A percentile compares a stretch with the other conserved stretches of the same genome.
phyloP scores from a whole-genome alignment of 1,140 invertebrate genomes.

The Drosophila bifasciata region DNA sequence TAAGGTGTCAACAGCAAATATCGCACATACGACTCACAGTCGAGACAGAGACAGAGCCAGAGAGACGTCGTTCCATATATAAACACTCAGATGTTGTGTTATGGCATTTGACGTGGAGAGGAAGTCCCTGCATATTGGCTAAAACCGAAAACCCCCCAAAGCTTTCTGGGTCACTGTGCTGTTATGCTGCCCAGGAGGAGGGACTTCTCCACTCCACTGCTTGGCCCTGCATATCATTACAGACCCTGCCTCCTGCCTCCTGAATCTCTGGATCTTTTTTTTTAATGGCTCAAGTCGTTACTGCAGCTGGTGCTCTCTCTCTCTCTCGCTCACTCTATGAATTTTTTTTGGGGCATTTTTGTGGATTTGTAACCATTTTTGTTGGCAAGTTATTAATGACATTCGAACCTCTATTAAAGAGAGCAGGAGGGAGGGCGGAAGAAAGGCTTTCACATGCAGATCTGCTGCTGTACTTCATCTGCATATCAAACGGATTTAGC shows the following conservation, averaged over 20 bases:
- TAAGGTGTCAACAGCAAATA: constrained; percentile 80
- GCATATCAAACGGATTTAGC: constrained; percentile 59
- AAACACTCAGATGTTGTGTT: constrained; percentile 46
- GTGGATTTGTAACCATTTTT: constrained; percentile 32
- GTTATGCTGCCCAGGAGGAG: no score
- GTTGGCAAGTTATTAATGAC: constrained; percentile 75
- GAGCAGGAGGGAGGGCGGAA: constrained; percentile 2
- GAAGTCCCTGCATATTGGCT: constrained; percentile 71
- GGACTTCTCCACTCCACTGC: not conserved
- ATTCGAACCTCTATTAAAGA: constrained; percentile 52
- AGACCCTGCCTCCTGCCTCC: not conserved
- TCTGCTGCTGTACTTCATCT: constrained; percentile 47
- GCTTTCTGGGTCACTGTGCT: no score
- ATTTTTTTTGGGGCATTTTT: constrained; percentile 17
- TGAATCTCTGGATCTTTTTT: constrained; percentile 48
- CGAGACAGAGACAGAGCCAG: not conserved
- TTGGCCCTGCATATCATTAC: constrained; percentile 69
- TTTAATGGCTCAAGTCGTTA: constrained; percentile 81
- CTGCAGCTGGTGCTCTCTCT: constrained; percentile 64
- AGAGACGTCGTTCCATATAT: constrained; percentile 21
- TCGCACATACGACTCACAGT: constrained; percentile 38
- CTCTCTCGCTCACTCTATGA: constrained; percentile 13
- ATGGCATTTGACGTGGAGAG: constrained; percentile 59
- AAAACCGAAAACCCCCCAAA: constrained; percentile 51
- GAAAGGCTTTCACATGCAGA: constrained; percentile 66